Evolutionary conservation across 1,140 invertebrate species (phyloP).

Genomic region (Gryllus bimaculatus): DNA sequence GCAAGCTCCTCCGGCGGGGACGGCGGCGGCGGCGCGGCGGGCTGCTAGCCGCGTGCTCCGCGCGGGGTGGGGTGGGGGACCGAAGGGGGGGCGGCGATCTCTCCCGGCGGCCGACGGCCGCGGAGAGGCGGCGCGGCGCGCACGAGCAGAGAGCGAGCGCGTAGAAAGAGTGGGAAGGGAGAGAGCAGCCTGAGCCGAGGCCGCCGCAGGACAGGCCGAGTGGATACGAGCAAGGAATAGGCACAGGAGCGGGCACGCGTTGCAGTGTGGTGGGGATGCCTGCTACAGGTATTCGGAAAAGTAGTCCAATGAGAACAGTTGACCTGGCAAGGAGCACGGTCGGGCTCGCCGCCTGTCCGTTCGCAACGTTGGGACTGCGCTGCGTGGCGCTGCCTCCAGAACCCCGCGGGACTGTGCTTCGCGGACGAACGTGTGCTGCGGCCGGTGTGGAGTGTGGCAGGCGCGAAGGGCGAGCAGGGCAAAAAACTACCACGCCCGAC

Average conservation of each 20-base stretch:
- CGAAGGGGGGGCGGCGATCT: too few relatives aligned
- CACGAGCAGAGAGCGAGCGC: neutral
- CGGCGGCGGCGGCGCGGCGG: too few relatives aligned
- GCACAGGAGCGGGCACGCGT: neutral
- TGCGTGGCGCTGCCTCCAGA: too few relatives aligned
- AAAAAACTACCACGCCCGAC: too few relatives aligned
- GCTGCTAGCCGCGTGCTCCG: neutral
- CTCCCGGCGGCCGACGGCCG: neutral
- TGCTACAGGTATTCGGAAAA: constrained; percentile 4
- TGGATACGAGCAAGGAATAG: neutral
- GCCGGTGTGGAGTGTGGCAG: too few relatives aligned
- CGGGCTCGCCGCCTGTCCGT: neutral
- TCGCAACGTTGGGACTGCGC: neutral
- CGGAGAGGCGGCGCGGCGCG: neutral
- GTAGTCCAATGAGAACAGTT: constrained; percentile 4
- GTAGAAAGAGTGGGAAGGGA: too few relatives aligned
- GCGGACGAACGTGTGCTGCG: too few relatives aligned
- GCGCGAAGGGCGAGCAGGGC: too few relatives aligned
- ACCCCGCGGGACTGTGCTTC: too few relatives aligned
- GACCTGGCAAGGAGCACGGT: neutral
- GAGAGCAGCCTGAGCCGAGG: too few relatives aligned
- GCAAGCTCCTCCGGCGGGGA: neutral
- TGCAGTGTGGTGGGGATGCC: neutral
- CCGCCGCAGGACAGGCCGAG: neutral
- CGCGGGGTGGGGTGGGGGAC: neutral